Evolutionary conservation across 2,797 vertebrate species (phyloP).

Genomic region (Hipposideros larvatus): DNA sequence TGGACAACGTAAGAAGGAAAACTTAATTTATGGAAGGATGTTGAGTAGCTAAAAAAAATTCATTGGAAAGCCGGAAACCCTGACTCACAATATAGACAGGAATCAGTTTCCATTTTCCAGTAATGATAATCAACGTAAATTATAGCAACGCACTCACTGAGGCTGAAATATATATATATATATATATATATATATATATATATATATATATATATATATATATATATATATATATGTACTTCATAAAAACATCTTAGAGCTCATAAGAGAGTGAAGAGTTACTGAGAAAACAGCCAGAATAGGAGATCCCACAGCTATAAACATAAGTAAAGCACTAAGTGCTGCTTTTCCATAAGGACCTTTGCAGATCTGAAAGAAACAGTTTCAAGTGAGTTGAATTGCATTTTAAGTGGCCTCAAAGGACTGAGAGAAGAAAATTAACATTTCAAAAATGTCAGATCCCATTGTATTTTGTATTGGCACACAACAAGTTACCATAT

Average conservation of each 20-base stretch:
- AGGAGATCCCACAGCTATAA: background rate
- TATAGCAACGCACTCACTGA: background rate
- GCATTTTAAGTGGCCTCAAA: background rate
- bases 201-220: no score
- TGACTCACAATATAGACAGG: background rate
- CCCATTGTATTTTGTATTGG: background rate
- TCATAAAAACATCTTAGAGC: background rate
- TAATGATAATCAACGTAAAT: background rate
- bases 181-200: no score
- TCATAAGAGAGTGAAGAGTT: background rate
- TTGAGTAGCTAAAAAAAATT: background rate
- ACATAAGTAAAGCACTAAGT: background rate
- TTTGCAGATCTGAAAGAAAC: background rate
- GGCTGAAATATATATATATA: background rate
- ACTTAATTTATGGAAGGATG: background rate
- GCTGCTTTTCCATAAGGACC: background rate
- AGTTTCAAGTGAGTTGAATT: background rate
- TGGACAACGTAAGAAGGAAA: background rate
- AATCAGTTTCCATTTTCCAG: background rate
- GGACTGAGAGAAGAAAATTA: background rate
- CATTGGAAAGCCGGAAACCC: background rate
- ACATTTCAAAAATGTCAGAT: background rate
- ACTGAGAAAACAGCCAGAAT: background rate
- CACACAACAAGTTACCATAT: background rate
- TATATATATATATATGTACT: no score